Percentiles rank a stretch among this genome's conserved stretches.
Conservation (phyloP, 2,888 invertebrate genomes). For the Lacanobia wlatinum region DNA sequence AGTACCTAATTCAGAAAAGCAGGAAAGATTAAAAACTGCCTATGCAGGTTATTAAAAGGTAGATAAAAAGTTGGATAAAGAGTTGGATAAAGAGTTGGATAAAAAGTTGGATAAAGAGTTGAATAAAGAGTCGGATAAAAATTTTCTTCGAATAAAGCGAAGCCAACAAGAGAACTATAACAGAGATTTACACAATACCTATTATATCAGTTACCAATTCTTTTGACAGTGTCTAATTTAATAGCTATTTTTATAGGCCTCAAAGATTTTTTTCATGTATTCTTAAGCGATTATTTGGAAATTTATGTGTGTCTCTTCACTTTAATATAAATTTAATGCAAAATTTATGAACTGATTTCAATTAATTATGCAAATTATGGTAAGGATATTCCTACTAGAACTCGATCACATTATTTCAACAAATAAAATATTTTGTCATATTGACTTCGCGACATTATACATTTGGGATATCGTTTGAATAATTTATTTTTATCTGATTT, state of each 20-base stretch:
- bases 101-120: no score
- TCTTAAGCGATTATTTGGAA: slow-evolving; percentile 21
- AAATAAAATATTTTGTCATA: slow-evolving; percentile 4
- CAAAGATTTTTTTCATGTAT: not conserved
- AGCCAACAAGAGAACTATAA: not conserved
- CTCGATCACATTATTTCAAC: slow-evolving; percentile 13
- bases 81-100: no score
- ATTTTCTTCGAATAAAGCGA: no score
- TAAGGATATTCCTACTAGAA: slow-evolving; percentile 14
- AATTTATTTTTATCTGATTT: not conserved
- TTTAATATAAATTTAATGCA: slow-evolving; percentile 34
- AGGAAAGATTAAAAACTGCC: no score
- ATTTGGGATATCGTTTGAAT: not conserved
- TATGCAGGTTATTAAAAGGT: no score
- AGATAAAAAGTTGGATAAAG: no score
- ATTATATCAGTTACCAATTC: not conserved
- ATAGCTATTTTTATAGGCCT: slow-evolving; percentile 6
- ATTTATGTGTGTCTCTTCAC: slow-evolving; percentile 37
- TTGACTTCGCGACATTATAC: not conserved
- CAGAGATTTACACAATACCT: not conserved
- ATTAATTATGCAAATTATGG: slow-evolving; percentile 49
- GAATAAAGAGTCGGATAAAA: no score
- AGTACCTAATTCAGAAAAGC: not conserved
- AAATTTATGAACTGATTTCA: slow-evolving; percentile 47
- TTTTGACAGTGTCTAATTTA: slow-evolving; percentile 6